These are phyloP conservation scores for Elanoides forficatus DNA, from an alignment of 2,113 vertebrate species.

Conservation along the genomic window DNA sequence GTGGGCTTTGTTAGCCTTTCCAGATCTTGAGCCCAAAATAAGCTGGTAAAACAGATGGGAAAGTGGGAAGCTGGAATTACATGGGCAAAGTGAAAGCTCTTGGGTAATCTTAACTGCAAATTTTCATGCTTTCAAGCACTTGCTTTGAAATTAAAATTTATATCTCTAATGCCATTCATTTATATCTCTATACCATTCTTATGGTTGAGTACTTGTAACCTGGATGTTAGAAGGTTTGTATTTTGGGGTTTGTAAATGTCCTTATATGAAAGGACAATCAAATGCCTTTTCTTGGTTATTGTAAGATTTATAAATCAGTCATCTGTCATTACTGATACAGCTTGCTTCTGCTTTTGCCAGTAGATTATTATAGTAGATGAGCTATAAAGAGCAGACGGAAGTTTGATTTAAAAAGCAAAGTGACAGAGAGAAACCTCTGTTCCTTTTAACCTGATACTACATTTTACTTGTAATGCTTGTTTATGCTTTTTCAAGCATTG, in stretches of 20 bases:
- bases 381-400: neutral
- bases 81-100: neutral
- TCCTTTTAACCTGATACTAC: neutral
- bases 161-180: neutral
- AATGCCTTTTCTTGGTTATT: neutral
- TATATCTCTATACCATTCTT: neutral
- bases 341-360: neutral
- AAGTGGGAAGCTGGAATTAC: constrained; percentile 41
- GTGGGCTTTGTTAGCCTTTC: constrained; percentile 40
- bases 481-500: neutral
- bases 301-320: neutral
- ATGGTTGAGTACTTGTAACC: neutral
- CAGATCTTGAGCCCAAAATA: constrained; percentile 49
- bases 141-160: neutral
- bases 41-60: constrained; percentile 36
- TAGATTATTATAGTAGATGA: neutral
- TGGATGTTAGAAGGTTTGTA: neutral
- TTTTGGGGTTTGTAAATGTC: neutral
- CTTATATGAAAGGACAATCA: neutral
- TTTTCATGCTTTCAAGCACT: neutral
- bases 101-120: neutral
- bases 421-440: neutral
- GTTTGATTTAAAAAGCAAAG: neutral
- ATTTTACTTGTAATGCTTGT: neutral
- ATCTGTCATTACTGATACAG: neutral